Percentiles rank a stretch among this genome's conserved stretches.
These are phyloP conservation scores for Catostylus mosaicus DNA, from an alignment of 30 jellyfish, hydroid and myxozoan species.

Conservation along the genomic window DNA sequence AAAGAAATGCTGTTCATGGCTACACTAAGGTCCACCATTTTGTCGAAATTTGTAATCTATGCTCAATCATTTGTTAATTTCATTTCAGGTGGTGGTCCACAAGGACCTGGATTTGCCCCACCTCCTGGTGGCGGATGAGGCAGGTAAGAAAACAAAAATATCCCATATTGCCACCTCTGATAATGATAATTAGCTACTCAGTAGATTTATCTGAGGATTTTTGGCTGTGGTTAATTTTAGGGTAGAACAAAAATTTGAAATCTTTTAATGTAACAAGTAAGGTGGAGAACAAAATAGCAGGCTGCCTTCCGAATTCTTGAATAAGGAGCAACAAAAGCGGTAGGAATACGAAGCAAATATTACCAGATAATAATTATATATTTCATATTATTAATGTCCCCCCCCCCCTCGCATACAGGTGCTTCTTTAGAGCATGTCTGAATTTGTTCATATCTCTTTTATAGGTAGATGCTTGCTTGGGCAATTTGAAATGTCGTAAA, in stretches of 20 bases:
- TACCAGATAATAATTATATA: no score
- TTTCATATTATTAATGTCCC: background rate
- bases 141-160: constrained; percentile 45
- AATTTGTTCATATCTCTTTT: background rate
- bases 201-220: background rate
- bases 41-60: no score
- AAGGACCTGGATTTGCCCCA: constrained; percentile 81
- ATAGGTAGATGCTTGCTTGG: constrained; percentile 12
- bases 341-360: background rate
- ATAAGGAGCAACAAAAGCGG: background rate
- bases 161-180: background rate
- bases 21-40: no score
- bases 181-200: background rate
- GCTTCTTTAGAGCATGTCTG: background rate
- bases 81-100: constrained; percentile 75
- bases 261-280: background rate
- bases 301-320: background rate
- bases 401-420: background rate
- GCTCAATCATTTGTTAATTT: no score
- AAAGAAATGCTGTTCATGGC: no score
- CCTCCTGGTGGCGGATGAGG: constrained; percentile 99
- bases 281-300: no score
- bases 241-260: background rate
- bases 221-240: background rate
- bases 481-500: background rate